Evolutionary conservation across 2,797 vertebrate genomes (phyloP), one percentile per base, ranked within the genome.

Genomic region (Microcaecilia unicolor): DNA sequence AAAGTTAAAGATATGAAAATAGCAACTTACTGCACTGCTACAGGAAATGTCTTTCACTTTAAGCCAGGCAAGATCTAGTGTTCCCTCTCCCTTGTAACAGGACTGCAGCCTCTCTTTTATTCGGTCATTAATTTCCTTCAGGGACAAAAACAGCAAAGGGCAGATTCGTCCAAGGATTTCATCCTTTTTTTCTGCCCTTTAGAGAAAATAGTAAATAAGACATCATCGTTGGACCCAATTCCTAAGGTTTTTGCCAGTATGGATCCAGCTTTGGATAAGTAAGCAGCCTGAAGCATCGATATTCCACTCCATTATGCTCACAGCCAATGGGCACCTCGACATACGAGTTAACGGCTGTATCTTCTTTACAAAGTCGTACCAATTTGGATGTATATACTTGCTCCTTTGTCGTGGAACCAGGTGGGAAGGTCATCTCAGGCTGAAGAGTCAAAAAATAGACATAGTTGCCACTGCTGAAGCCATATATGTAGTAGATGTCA

Each of bases 41-140:
- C 96, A 99, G 56, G 80, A 88, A 53, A 99, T 93, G 47, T 98
- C 94, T 76, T 98, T 98, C 66, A 98, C 93, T 74, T 97, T 99
- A 41, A 98, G 91, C 96, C 96, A 99, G 51, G 96, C 93, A 73
- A 99, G 77, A 54, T 99, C 93, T 69, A 99, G 72, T 0, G 92
- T 98, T 32, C 96, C 96, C 60, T 97, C 92, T 2, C 96, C 96
- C 64, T 90, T 91, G 79, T 99, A 99, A 79, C 96, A 98, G 15
- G 96, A 97, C 72, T 98, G 92, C 35, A 98, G 75, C 37, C 94
- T 75, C 44, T 96, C 91, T 67, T 97, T 99, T 63, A 99, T 97
- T 59, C 90, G 89, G 57, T 97, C 92, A 0, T 98, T 97, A 74
- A 98, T 99, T 62, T 89, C 81, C 31, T 90, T 86, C 51, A 99